Evolutionary conservation across 2,797 vertebrate species (phyloP).

Genomic region (Coreius guichenoti): DNA sequence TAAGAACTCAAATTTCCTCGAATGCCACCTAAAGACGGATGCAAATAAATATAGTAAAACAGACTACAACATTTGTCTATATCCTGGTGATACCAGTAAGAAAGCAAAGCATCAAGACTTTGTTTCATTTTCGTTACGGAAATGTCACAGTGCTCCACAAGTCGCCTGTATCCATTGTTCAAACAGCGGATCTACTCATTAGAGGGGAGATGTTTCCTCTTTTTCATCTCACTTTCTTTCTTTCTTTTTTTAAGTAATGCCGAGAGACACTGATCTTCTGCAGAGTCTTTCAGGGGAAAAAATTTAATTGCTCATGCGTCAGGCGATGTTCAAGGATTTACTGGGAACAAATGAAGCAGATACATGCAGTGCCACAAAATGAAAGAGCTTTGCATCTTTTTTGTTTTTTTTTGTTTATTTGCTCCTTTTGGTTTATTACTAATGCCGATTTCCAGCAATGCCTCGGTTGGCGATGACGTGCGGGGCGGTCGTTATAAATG

Average conservation of each 20-base stretch:
- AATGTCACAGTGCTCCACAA: slow-evolving; percentile 19
- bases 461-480: not conserved
- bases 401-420: slow-evolving; percentile 12
- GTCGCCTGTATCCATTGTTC: slow-evolving; percentile 27
- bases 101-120: not conserved
- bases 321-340: slow-evolving; percentile 41
- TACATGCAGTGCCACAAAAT: slow-evolving; percentile 21
- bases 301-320: slow-evolving; percentile 52
- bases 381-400: slow-evolving; percentile 24
- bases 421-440: slow-evolving; percentile 33
- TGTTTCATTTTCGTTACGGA: slow-evolving; percentile 9
- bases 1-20: not conserved
- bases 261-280: slow-evolving; percentile 40
- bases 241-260: slow-evolving; percentile 31
- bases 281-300: slow-evolving; percentile 48
- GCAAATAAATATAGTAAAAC: slow-evolving; percentile 16
- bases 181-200: slow-evolving; percentile 42
- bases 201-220: slow-evolving; percentile 35
- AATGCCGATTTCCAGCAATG: slow-evolving; percentile 15
- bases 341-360: slow-evolving; percentile 34
- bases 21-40: not conserved
- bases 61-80: not conserved
- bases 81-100: slow-evolving; percentile 6
- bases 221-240: slow-evolving; percentile 21
- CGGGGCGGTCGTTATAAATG: not conserved